Evolutionary conservation across 2,888 invertebrate genomes (phyloP).

Genomic region (Melanostoma scalare): DNA sequence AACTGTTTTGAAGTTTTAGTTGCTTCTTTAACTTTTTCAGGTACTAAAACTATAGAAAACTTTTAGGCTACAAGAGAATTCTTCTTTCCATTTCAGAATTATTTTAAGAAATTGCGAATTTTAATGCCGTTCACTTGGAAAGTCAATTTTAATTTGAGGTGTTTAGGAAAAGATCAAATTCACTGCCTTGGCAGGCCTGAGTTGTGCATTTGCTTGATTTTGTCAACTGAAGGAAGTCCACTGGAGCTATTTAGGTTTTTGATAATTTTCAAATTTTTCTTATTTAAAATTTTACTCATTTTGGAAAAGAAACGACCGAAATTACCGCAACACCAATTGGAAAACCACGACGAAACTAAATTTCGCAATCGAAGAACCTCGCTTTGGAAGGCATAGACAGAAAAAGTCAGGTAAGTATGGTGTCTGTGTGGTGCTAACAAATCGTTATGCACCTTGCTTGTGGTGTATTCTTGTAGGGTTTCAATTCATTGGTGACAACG

Average conservation of each 20-base stretch:
- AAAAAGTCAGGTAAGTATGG: conserved; percentile 4
- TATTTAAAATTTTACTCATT: conserved; percentile 69
- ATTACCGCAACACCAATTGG: conserved; percentile 40
- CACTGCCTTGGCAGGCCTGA: not conserved
- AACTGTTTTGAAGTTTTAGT: not conserved
- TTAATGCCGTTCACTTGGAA: too few relatives aligned
- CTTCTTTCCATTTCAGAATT: too few relatives aligned
- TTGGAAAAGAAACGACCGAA: conserved; percentile 24
- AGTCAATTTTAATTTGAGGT: too few relatives aligned
- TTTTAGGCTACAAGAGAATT: not conserved
- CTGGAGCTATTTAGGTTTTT: conserved; percentile 29
- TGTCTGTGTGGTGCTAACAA: conserved; percentile 48
- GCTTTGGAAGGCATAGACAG: conserved; percentile 13
- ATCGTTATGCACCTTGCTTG: conserved; percentile 61
- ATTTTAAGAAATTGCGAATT: too few relatives aligned
- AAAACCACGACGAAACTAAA: conserved; percentile 65
- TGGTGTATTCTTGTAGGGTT: conserved; percentile 55
- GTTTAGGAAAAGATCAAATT: not conserved
- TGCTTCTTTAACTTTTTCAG: too few relatives aligned
- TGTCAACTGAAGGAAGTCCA: conserved; percentile 19
- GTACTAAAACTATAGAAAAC: too few relatives aligned
- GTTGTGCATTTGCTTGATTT: conserved; percentile 33
- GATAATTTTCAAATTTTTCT: conserved; percentile 63
- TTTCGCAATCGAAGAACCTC: conserved; percentile 62
- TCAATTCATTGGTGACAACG: conserved; percentile 37